Conservation (phyloP, 2,113 vertebrate species). For the Ciconia maguari region DNA sequence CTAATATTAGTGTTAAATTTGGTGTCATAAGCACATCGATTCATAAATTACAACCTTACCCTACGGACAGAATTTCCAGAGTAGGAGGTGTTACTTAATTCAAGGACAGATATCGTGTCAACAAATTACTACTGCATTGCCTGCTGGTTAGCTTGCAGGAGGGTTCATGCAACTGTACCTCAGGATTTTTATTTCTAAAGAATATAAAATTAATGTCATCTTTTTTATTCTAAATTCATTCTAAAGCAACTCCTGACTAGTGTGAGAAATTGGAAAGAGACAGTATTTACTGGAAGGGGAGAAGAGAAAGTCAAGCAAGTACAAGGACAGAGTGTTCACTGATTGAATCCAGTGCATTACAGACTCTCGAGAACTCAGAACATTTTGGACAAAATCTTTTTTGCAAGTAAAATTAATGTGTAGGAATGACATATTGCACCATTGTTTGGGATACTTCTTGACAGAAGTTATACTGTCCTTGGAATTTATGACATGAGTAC, state of each 20-base stretch:
- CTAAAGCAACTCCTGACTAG: not conserved
- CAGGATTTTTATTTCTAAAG: not conserved
- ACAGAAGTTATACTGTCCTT: not conserved
- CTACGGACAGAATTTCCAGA: not conserved
- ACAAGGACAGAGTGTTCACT: not conserved
- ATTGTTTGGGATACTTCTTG: not conserved
- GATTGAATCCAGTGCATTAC: not conserved
- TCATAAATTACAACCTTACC: not conserved
- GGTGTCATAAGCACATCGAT: not conserved
- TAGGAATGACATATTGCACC: not conserved
- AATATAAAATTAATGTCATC: not conserved
- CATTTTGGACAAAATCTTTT: not conserved
- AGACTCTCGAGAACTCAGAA: not conserved
- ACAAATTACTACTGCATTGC: not conserved
- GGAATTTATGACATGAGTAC: not conserved
- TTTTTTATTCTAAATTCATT: not conserved
- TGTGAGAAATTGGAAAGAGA: not conserved
- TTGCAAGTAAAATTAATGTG: conserved; percentile 16
- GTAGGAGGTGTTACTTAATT: not conserved
- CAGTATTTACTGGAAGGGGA: not conserved
- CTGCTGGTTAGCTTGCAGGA: not conserved
- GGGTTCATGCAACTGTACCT: not conserved
- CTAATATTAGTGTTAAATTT: not conserved
- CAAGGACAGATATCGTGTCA: not conserved
- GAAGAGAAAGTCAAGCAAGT: not conserved